Evolutionary conservation across 2,113 vertebrate genomes (phyloP).

Genomic region (Morone chrysops): DNA sequence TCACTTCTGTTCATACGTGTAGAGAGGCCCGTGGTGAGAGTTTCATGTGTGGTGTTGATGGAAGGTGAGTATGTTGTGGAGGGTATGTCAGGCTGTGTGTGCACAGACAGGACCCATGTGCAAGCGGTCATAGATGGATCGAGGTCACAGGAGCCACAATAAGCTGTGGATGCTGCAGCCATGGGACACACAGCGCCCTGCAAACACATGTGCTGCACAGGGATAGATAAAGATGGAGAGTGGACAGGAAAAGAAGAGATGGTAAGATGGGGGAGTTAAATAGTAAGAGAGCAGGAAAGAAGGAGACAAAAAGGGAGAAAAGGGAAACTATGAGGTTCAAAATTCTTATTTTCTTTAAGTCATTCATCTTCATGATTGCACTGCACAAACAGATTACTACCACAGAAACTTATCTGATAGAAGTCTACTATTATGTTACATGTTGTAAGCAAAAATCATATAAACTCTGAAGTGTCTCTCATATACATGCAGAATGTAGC

Average conservation of each 20-base stretch:
- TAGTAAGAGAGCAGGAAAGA: background rate
- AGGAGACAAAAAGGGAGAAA: background rate
- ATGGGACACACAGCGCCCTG: constrained; percentile 85
- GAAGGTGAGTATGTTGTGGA: constrained; percentile 25
- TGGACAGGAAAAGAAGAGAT: background rate
- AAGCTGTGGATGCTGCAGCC: constrained; percentile 79
- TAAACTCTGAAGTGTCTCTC: background rate
- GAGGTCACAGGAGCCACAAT: constrained; percentile 90
- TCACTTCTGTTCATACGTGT: constrained; percentile 22
- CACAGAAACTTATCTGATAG: background rate
- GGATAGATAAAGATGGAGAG: background rate
- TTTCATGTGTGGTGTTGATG: constrained; percentile 15
- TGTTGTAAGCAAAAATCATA: background rate
- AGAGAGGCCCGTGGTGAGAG: background rate
- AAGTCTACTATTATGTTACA: background rate
- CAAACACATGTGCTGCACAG: constrained; percentile 81
- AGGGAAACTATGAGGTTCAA: background rate
- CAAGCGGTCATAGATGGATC: constrained; percentile 83
- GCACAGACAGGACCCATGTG: constrained; percentile 75
- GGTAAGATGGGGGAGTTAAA: background rate
- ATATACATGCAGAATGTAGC: background rate
- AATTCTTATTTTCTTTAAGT: background rate
- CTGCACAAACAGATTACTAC: too few relatives aligned
- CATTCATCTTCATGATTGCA: background rate
- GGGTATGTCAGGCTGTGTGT: constrained; percentile 6